These are phyloP conservation scores for Idaea straminata DNA, from an alignment of 2,888 invertebrate genomes.

Conservation along the genomic window DNA sequence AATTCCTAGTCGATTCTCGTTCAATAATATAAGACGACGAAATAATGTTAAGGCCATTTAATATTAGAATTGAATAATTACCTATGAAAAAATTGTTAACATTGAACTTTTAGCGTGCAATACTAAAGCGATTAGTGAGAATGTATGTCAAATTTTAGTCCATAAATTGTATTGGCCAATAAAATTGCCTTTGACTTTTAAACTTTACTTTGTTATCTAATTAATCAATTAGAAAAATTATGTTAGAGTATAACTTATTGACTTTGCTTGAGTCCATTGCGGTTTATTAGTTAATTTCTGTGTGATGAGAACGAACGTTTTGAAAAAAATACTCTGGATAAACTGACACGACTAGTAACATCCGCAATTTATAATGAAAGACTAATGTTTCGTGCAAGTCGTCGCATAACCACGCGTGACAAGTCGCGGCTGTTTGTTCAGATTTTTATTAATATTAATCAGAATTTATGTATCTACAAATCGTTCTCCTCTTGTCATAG, in stretches of 20 bases:
- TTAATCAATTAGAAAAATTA: slow-evolving; percentile 18
- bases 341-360: not conserved
- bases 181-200: slow-evolving; percentile 61
- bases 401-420: not conserved
- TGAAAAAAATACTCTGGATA: not conserved
- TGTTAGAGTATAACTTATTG: slow-evolving; percentile 18
- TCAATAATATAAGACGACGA: not conserved
- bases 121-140: slow-evolving; percentile 36
- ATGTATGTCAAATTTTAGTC: slow-evolving; percentile 39
- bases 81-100: not conserved
- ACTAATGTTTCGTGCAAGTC: not conserved
- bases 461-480: not conserved
- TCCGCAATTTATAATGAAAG: not conserved
- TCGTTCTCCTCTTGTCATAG: not conserved
- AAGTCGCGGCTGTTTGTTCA: not conserved
- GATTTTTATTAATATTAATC: not conserved
- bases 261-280: slow-evolving; percentile 47
- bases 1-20: slow-evolving; percentile 12
- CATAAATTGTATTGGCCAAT: slow-evolving; percentile 55
- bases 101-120: slow-evolving; percentile 14
- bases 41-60: too few relatives aligned
- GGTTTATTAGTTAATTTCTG: slow-evolving; percentile 45
- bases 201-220: slow-evolving; percentile 35
- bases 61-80: too few relatives aligned
- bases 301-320: slow-evolving; percentile 12